Conservation (phyloP, 23 tunicate genomes). For the Clavelina lepadiformis region DNA sequence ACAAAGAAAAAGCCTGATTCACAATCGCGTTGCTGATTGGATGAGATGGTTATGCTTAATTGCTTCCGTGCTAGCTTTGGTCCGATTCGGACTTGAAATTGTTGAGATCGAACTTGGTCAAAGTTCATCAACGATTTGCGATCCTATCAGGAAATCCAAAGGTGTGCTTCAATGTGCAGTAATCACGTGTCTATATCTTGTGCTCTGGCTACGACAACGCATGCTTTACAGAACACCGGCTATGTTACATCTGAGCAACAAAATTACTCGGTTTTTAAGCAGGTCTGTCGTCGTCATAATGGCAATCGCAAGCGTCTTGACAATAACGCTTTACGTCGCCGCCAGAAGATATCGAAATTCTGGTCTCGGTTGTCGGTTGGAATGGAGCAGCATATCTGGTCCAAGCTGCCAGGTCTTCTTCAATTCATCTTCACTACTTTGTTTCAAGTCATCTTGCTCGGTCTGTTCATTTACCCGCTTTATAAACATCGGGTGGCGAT, state of each 20-base stretch:
- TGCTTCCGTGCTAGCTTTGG: constrained; percentile 16
- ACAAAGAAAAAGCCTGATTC: no score
- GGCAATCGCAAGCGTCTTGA: constrained; percentile 32
- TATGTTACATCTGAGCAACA: constrained; percentile 23
- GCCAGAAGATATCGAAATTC: constrained; percentile 32
- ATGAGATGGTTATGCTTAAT: constrained; percentile 45
- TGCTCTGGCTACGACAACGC: constrained; percentile 73
- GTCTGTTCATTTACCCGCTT: constrained; percentile 54
- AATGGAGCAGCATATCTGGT: constrained; percentile 30
- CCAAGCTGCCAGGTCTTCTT: constrained; percentile 53
- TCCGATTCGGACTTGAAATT: constrained; percentile 22
- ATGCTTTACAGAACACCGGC: constrained; percentile 37
- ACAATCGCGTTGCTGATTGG: constrained; percentile 19
- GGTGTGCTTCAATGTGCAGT: constrained; percentile 39
- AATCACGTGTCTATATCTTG: constrained; percentile 46
- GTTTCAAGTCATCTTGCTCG: constrained; percentile 67
- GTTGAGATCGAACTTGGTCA: constrained; percentile 28
- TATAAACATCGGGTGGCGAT: constrained; percentile 14
- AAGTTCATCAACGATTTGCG: constrained; percentile 14
- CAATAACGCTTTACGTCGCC: constrained; percentile 34
- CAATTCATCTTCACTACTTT: constrained; percentile 29
- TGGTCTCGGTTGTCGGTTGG: constrained; percentile 49
- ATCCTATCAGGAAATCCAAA: constrained; percentile 22
- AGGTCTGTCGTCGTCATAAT: constrained; percentile 44
- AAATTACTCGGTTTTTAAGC: constrained; percentile 23